Evolutionary conservation across 2,797 vertebrate species (phyloP).

Genomic region (Thamnophis elegans): DNA sequence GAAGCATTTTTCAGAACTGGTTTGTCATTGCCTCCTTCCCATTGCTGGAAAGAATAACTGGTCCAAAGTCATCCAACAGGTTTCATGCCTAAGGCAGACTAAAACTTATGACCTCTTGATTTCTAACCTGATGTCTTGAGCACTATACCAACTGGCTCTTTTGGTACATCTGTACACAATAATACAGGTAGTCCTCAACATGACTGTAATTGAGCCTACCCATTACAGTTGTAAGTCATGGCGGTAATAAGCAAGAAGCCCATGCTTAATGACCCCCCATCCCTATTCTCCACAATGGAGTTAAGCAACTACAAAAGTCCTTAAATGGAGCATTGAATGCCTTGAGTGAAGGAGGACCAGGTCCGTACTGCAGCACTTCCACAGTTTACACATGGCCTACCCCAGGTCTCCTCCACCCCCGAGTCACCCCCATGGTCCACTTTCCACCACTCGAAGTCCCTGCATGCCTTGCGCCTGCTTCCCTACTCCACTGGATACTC

Average conservation of each 20-base stretch:
- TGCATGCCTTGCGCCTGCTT: neutral
- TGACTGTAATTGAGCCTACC: neutral
- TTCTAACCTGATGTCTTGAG: neutral
- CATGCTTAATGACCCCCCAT: neutral
- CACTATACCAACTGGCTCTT: neutral
- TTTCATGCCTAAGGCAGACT: neutral
- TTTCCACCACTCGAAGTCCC: no score
- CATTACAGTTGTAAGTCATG: neutral
- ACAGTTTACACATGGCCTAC: neutral
- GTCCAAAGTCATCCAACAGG: neutral
- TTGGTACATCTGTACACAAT: neutral
- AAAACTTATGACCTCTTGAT: neutral
- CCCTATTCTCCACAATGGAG: neutral
- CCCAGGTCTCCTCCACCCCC: neutral
- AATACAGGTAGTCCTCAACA: neutral
- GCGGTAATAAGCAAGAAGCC: neutral
- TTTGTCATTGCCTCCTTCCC: neutral
- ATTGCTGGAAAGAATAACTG: neutral
- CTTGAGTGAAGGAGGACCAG: neutral
- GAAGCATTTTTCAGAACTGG: neutral
- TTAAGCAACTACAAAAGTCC: neutral
- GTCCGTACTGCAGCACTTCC: neutral
- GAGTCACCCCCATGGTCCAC: neutral
- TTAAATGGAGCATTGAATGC: neutral
- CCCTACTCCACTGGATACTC: neutral